Evolutionary conservation across 2,797 vertebrate genomes (phyloP).

Genomic region (Benthosema pterotum): DNA sequence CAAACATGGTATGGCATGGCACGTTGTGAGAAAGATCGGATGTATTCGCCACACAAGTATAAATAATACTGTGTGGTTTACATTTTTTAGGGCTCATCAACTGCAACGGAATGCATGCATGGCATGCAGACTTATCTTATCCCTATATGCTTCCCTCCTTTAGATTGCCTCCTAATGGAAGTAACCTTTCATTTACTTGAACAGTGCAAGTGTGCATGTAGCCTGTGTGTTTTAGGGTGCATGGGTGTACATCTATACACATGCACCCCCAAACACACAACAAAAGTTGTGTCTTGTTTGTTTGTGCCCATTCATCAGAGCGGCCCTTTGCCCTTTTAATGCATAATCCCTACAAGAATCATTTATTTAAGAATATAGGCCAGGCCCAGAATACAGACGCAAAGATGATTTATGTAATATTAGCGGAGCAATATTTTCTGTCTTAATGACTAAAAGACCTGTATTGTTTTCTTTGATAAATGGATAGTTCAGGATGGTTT

Average conservation of each 20-base stretch:
- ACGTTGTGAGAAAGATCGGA: too few species aligned
- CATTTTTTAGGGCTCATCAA: too few species aligned
- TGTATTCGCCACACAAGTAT: too few species aligned
- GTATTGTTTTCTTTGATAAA: neutral
- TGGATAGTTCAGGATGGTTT: constrained; percentile 5
- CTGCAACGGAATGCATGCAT: too few species aligned
- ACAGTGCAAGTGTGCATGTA: neutral
- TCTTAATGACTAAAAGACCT: constrained; percentile 4
- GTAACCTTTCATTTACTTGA: constrained; percentile 29
- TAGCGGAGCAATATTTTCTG: neutral
- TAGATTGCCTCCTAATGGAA: constrained; percentile 9
- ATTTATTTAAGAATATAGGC: constrained; percentile 59
- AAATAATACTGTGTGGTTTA: too few species aligned
- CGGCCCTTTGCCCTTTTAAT: too few species aligned
- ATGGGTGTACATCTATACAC: too few species aligned
- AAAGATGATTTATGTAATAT: constrained; percentile 33
- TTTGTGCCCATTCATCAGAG: constrained; percentile 21
- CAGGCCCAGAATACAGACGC: constrained; percentile 60
- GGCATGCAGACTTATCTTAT: too few species aligned
- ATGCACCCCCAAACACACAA: too few species aligned
- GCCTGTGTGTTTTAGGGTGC: neutral
- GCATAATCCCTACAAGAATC: constrained; percentile 27
- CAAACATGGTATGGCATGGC: too few species aligned
- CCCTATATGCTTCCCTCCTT: too few species aligned
- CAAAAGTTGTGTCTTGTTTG: constrained; percentile 56